phyloP scores from a whole-genome alignment of 2,113 vertebrate genomes.

The Gnathochromis pfefferi region DNA sequence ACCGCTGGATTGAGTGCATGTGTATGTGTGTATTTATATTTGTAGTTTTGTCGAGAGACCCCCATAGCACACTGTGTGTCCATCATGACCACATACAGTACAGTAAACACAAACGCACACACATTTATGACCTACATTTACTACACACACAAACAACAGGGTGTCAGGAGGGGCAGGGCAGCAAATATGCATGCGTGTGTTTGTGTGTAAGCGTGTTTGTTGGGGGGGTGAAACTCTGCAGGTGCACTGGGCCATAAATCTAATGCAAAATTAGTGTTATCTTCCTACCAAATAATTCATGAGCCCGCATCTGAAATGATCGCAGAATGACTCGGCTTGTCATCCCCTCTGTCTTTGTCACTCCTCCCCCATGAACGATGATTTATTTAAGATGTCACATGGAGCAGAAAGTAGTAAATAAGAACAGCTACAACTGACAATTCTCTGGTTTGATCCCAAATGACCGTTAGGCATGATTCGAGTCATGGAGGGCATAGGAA shows the following conservation, averaged over 20 bases:
- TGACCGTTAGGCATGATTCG: not conserved
- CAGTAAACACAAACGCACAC: not conserved
- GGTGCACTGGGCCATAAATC: slow-evolving; percentile 51
- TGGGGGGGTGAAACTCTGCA: slow-evolving; percentile 4
- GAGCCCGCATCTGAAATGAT: slow-evolving; percentile 31
- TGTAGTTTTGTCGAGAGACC: slow-evolving; percentile 24
- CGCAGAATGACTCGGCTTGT: slow-evolving; percentile 14
- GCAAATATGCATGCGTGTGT: not conserved
- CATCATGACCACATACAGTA: slow-evolving; percentile 10
- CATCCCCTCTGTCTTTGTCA: slow-evolving; percentile 25
- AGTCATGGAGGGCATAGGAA: not conserved
- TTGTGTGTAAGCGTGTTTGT: not conserved
- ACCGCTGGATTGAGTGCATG: slow-evolving; percentile 65
- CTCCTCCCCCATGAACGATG: slow-evolving; percentile 30
- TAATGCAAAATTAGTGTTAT: slow-evolving; percentile 64
- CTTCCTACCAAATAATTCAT: slow-evolving; percentile 58
- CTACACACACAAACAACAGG: slow-evolving; percentile 43
- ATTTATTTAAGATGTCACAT: slow-evolving; percentile 59
- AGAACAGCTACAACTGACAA: slow-evolving; percentile 1
- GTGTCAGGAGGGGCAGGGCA: slow-evolving; percentile 40
- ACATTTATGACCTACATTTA: slow-evolving; percentile 57
- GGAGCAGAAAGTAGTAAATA: slow-evolving; percentile 49
- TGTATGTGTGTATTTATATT: not conserved
- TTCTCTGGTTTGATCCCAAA: not conserved
- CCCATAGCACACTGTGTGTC: not conserved